Percentiles rank a stretch among this genome's conserved stretches.
These are phyloP conservation scores for Xestia xanthographa DNA, from an alignment of 2,888 invertebrate genomes.

Conservation along the genomic window DNA sequence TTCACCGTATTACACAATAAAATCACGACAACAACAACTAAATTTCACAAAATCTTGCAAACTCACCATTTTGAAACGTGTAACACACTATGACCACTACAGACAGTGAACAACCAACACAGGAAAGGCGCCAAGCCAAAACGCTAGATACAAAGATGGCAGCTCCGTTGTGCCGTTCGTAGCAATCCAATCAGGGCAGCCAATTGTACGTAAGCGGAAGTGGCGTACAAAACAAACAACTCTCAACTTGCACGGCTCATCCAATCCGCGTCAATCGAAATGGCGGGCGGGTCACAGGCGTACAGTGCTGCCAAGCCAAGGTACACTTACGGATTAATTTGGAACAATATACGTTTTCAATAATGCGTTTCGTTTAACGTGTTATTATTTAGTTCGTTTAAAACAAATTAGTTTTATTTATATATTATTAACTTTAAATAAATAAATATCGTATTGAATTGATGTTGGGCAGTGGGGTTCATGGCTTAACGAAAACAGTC, in stretches of 20 bases:
- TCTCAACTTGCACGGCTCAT: conserved; percentile 35
- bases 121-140: conserved; percentile 90
- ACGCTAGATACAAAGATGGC: conserved; percentile 87
- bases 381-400: neutral
- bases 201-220: conserved; percentile 80
- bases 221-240: conserved; percentile 74
- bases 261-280: conserved; percentile 78
- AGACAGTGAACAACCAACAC: conserved; percentile 86
- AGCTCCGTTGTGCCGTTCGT: conserved; percentile 77
- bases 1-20: conserved; percentile 80
- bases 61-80: conserved; percentile 91
- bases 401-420: neutral
- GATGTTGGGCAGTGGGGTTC: neutral
- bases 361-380: conserved; percentile 64
- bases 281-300: conserved; percentile 74
- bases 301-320: conserved; percentile 85
- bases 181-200: conserved; percentile 73
- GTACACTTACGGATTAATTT: conserved; percentile 56
- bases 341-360: conserved; percentile 54
- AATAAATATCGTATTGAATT: neutral
- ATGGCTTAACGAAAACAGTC: neutral
- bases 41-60: conserved; percentile 88
- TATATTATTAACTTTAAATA: neutral
- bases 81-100: conserved; percentile 88
- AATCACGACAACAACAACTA: conserved; percentile 74